Evolutionary conservation across 2,113 vertebrate genomes (phyloP), one percentile per base, ranked within the genome.

Genomic region (Tetrax tetrax): DNA sequence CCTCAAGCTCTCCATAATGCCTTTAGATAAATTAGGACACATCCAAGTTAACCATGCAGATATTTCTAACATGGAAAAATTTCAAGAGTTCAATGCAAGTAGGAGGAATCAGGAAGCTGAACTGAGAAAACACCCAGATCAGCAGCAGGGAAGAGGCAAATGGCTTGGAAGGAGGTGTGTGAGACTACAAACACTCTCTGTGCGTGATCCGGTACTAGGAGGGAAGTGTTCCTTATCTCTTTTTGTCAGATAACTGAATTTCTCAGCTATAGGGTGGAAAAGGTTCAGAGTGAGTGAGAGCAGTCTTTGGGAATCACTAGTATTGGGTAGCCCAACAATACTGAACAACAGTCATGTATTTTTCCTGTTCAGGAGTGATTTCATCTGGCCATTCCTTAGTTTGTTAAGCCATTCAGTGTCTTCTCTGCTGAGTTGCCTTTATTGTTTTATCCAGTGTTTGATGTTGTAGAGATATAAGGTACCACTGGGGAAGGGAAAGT

Each of bases 21-120:
- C 85, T 85, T 43, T 50, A 91, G 81, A 84, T 89, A 75, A 82
- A 82, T 75, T 64, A 85, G 59, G 41, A 48, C 31, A 53, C 37
- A 35, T 81, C 45, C 83, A 83, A 83, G 27, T 92, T 92, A 80
- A 71, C 38, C 18, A 35, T 13, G 9, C 22, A 68, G 61, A 18
- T 93, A 48, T 54, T 89, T 77, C 35, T 82, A 72, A 76, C 3
- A 8, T 63, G 51, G 27, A 68, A 82, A 79, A 60, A 21, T n/a
- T 41, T 87, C 47, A 54, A 29, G 38, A 25, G 27, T 60, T 94
- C 38, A 83, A 1, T 38, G 28, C 29, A 54, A 79, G 35, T 56
- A 50, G 76, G 61, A 83, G 66, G 29, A 79, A 60, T 72, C 14
- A 12, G 54, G 57, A 80, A 76, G 29, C 38, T 54, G 37, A 54